Evolutionary conservation across 2,888 invertebrate genomes (phyloP).

Genomic region (Aquatica leii): DNA sequence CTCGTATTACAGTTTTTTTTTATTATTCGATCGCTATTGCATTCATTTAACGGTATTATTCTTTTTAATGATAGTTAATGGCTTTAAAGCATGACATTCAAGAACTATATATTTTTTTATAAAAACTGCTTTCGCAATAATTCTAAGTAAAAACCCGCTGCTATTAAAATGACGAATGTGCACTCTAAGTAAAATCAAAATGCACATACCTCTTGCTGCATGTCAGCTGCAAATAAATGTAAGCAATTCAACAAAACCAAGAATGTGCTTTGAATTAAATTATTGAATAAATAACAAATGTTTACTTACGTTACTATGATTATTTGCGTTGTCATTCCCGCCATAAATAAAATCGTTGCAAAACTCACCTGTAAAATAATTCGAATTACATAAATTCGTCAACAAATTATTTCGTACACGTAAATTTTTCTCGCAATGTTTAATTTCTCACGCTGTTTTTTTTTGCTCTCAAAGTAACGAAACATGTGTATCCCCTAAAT

Average conservation of each 20-base stretch:
- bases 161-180: slow-evolving; percentile 56
- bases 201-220: slow-evolving; percentile 55
- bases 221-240: slow-evolving; percentile 52
- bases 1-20: slow-evolving; percentile 1
- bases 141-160: slow-evolving; percentile 52
- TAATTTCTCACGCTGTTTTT: no score
- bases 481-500: slow-evolving; percentile 59
- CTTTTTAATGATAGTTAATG: slow-evolving; percentile 16
- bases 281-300: slow-evolving; percentile 46
- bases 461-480: slow-evolving; percentile 56
- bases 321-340: slow-evolving; percentile 42
- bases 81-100: slow-evolving; percentile 9
- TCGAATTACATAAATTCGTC: slow-evolving; percentile 20
- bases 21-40: not conserved
- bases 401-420: not conserved
- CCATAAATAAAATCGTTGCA: slow-evolving; percentile 32
- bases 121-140: slow-evolving; percentile 45
- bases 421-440: not conserved
- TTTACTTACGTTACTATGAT: slow-evolving; percentile 45
- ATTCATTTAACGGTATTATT: slow-evolving; percentile 7
- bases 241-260: slow-evolving; percentile 52
- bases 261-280: slow-evolving; percentile 55
- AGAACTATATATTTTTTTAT: slow-evolving; percentile 16
- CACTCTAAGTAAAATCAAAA: slow-evolving; percentile 54
- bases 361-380: slow-evolving; percentile 48